Evolutionary conservation across 1,140 invertebrate species (phyloP).

Genomic region (Ceratosolen solmsi): DNA sequence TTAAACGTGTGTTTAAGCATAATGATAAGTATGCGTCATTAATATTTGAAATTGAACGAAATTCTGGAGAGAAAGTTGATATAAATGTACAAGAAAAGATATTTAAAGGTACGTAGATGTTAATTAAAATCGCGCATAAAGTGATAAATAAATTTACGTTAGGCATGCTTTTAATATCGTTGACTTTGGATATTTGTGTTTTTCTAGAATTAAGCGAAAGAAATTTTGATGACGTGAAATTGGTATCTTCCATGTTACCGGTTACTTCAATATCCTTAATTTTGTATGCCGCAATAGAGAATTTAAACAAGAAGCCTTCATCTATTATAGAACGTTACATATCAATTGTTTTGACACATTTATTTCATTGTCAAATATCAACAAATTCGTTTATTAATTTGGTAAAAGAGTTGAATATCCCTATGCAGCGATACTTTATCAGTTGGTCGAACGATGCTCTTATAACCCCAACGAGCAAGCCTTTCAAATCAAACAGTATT

Average conservation of each 20-base stretch:
- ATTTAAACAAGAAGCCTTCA: slow-evolving; percentile 56
- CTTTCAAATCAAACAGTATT: slow-evolving; percentile 35
- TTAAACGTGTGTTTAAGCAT: slow-evolving; percentile 58
- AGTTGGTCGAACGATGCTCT: slow-evolving; percentile 55
- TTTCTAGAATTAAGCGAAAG: slow-evolving; percentile 53
- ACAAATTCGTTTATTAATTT: slow-evolving; percentile 59
- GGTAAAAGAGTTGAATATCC: slow-evolving; percentile 53
- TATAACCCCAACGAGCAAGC: slow-evolving; percentile 50
- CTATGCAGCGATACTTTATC: slow-evolving; percentile 57
- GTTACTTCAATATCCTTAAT: slow-evolving; percentile 60
- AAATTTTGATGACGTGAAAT: slow-evolving; percentile 22
- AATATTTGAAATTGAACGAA: slow-evolving; percentile 58
- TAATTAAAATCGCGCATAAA: slow-evolving; percentile 1
- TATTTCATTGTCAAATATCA: slow-evolving; percentile 65
- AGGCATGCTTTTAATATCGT: not conserved
- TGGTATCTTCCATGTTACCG: slow-evolving; percentile 44
- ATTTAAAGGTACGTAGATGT: slow-evolving; percentile 56
- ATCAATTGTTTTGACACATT: slow-evolving; percentile 58
- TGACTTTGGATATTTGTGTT: not conserved
- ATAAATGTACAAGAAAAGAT: slow-evolving; percentile 56
- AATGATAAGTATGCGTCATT: slow-evolving; percentile 60
- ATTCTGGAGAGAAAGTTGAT: slow-evolving; percentile 48
- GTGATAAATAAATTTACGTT: slow-evolving; percentile 15
- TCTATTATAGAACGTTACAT: slow-evolving; percentile 56
- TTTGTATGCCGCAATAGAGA: slow-evolving; percentile 60